Evolutionary conservation across 1,140 invertebrate species (phyloP), one percentile per base, ranked within the genome.

Genomic region (Sweltsa coloradensis): DNA sequence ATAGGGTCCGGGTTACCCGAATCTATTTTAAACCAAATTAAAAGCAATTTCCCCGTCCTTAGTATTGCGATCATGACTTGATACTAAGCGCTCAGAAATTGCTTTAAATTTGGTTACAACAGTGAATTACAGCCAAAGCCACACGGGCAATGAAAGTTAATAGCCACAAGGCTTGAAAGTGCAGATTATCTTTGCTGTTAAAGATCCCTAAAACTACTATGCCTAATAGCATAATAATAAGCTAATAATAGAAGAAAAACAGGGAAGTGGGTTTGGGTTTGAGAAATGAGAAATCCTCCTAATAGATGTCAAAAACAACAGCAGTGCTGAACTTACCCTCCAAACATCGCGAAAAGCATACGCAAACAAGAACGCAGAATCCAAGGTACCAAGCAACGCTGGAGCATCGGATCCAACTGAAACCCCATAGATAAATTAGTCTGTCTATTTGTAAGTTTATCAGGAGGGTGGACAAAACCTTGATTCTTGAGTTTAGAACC

Each of bases 281-380:
- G 14, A 9, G 29, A 31, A 9, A 9, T 31, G 29, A 9, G 14
- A 31, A n/a, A 31, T 9, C 9, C n/a, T 9, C n/a, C n/a, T 9
- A 31, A 31, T 31, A 31, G 14, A 31, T 31, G 29, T 31, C n/a
- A 31, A 31, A 9, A 31, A 9, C 9, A n/a, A 31, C 9, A n/a
- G 9, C n/a, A 31, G 14, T 27, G n/a, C 14, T 37, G 3, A 56
- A 56, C 51, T 58, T 61, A 88, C 85, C 84, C 68, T 70, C 89
- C 36, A 67, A 97, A 97, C 93, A 97, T 97, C 41, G 89, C 85
- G 52, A 78, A n/a, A 69, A 1, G 93, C 93, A 66, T 98, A 98
- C 0, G 85, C 74, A 65, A 97, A 91, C 1, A 97, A 71, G 68
- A 94, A 98, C 4, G 89, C 78, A 0, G 89, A 91, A 59, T 98